Evolutionary conservation across 2,797 vertebrate genomes (phyloP).

Genomic region (Macrochelys suwanniensis): DNA sequence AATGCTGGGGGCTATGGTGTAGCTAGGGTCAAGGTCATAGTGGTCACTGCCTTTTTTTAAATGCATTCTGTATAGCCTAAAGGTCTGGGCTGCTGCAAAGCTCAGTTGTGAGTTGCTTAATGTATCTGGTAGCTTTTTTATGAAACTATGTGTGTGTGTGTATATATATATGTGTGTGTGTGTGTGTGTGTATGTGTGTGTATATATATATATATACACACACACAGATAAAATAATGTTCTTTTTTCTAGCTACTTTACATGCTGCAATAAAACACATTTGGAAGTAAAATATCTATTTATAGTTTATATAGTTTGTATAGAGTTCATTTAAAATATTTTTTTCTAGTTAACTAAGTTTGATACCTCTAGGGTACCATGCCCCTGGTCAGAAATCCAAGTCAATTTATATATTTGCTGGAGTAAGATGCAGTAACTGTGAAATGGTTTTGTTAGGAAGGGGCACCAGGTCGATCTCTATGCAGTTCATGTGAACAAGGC

Average conservation of each 20-base stretch:
- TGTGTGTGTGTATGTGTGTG: neutral
- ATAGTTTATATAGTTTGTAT: conserved; percentile 5
- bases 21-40: conserved; percentile 65
- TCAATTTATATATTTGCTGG: conserved; percentile 43
- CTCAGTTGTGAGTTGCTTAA: conserved; percentile 31
- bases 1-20: conserved; percentile 55
- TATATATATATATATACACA: neutral
- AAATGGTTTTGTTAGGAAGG: conserved; percentile 71
- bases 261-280: neutral
- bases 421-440: conserved; percentile 65
- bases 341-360: conserved; percentile 45
- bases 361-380: neutral
- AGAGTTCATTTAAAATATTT: neutral
- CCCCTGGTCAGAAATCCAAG: neutral
- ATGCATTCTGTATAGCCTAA: conserved; percentile 47
- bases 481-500: conserved; percentile 41
- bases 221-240: too few species aligned
- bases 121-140: neutral
- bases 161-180: neutral
- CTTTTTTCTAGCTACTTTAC: neutral
- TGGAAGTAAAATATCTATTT: neutral
- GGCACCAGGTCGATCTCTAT: conserved; percentile 49
- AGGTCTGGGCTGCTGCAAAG: conserved; percentile 33
- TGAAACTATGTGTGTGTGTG: too few species aligned
- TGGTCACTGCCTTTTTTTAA: conserved; percentile 40